Evolutionary conservation across 2,113 vertebrate species (phyloP), one percentile per base, ranked within the genome.

Genomic region (Chaetodon auriga): DNA sequence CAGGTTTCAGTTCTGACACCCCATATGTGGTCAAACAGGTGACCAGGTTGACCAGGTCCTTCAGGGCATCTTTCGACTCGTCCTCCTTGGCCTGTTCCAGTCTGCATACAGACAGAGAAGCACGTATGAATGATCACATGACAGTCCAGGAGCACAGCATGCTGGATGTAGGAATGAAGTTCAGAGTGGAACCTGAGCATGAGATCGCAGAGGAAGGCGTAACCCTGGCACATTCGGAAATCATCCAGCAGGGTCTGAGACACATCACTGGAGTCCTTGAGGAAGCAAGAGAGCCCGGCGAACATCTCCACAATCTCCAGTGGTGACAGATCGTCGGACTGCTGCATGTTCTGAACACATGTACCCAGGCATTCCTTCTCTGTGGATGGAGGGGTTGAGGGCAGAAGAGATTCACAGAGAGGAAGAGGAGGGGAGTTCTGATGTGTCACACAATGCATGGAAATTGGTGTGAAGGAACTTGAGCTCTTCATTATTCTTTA

Each of bases 261-360:
- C 62, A 99, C 97, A 70, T 97, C 97, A 85, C 98, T 99, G 87
- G 98, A 99, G 92, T 99, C 98, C 93, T 99, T 99, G 81, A 99
- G 97, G 91, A 99, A 99, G 92, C 98, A 99, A 83, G 98, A 99
- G 75, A 99, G 97, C 18, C 97, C 97, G 68, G 97, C 96, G 87
- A 99, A 99, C 98, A 99, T 99, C 92, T 99, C 98, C 72, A 99
- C 98, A 48, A 99, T 98, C 95, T 99, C 98, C 88, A 98, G 90
- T 0, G 98, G 96, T 36, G 97, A 99, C 75, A 99, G 96, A 84
- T 99, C 98, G 49, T 99, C 97, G 0, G 98, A 99, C 85, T 99
- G 98, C 93, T 99, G 98, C 98, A 99, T 99, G 94, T 99, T 99
- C 94, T 99, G 98, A 53, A 99, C 96, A 92, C 98, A 99, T 0